phyloP scores from a whole-genome alignment of 2,888 invertebrate species.

The Eristalis arbustorum region DNA sequence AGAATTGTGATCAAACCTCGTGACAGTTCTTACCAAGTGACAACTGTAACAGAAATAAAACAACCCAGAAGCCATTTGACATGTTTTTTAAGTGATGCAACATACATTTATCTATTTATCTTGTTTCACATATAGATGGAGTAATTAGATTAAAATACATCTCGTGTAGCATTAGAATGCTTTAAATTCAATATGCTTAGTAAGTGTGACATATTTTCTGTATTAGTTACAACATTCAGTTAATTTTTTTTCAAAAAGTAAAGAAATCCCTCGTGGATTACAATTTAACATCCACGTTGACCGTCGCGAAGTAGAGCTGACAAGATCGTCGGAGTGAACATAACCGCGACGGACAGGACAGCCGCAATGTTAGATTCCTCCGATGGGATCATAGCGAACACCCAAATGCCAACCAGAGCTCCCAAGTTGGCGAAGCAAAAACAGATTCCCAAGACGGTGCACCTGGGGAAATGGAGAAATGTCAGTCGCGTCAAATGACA shows the following conservation, averaged over 20 bases:
- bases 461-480: constrained; percentile 41
- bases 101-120: too few relatives aligned
- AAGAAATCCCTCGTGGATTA: neutral
- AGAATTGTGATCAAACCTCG: too few relatives aligned
- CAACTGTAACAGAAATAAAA: too few relatives aligned
- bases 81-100: too few relatives aligned
- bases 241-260: neutral
- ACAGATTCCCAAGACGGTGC: constrained; percentile 71
- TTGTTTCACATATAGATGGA: too few relatives aligned
- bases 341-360: constrained; percentile 51
- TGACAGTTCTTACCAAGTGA: too few relatives aligned
- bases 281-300: constrained; percentile 12
- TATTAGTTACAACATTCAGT: neutral
- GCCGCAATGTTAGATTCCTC: constrained; percentile 68
- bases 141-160: neutral
- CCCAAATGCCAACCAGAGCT: constrained; percentile 57
- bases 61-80: too few relatives aligned
- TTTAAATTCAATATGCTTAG: neutral
- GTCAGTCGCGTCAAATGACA: neutral
- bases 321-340: constrained; percentile 1
- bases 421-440: constrained; percentile 68
- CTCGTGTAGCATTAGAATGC: neutral
- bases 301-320: constrained; percentile 8
- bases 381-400: constrained; percentile 63
- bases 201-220: neutral